Evolutionary conservation across 1,140 invertebrate species (phyloP), one percentile per base, ranked within the genome.

Genomic region (Chymomyza costata): DNA sequence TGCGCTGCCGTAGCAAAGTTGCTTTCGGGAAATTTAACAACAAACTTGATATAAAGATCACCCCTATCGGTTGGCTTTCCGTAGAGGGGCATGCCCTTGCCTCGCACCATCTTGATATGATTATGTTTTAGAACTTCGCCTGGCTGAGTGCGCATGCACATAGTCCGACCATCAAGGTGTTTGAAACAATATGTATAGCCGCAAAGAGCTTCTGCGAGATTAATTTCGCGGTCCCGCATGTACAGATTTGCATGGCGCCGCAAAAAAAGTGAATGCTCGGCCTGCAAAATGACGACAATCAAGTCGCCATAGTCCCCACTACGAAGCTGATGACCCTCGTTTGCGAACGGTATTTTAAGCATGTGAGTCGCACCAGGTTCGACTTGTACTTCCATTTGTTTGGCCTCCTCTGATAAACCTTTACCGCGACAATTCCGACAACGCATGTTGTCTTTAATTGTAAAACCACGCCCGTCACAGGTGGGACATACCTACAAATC

Each of bases 341-440:
- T 94, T 31, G 89, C 86, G 82, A 97, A 97, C 32, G 89, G 89
- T 50, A 98, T 93, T 84, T 95, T 96, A 66, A 96, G 91, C 45
- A 92, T 92, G 76, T 97, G 93, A 48, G 90, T 89, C 93, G 96
- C 97, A 60, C 94, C 95, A 86, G 95, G 95, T 67, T 97, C 95
- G 57, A 98, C 90, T 83, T 95, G 91, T 16, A 97, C 93, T 84
- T 96, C 94, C 3, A 97, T 85, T 43, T 95, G 92, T 86, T 96
- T 94, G 56, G 87, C 92, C 88, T 91, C 91, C 84, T 89, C 90
- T 35, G 89, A 84, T 18, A 94, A 91, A 86, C 97, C 96, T 52
- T 91, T 92, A 11, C 95, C 97, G 64, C 89, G 88, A 83, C 96
- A 98, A 31, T 86, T 88, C 65, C 89, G 89, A 84, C 96, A 98